phyloP scores from a whole-genome alignment of 37 sponge, comb jelly and placozoan species.

The Aphrocallistes beatrix region DNA sequence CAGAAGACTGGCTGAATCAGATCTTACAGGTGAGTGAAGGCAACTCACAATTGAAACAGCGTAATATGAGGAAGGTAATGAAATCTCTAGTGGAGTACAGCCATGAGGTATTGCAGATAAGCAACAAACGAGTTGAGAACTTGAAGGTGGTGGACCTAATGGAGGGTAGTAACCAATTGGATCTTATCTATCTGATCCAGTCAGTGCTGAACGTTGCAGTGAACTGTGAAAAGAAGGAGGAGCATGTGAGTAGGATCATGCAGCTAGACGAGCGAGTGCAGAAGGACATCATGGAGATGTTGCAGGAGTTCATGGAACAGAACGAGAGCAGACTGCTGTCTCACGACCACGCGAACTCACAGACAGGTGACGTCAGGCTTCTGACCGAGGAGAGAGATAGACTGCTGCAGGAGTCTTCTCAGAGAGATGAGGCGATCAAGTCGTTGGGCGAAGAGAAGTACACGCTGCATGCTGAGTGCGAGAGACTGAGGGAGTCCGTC shows the following conservation, averaged over 20 bases:
- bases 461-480: neutral
- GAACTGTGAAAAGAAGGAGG: constrained; percentile 4
- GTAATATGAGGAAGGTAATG: neutral
- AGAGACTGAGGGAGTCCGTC: neutral
- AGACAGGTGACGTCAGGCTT: neutral
- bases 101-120: neutral
- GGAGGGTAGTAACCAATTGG: neutral
- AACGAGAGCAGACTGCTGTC: neutral
- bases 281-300: constrained; percentile 6
- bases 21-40: neutral
- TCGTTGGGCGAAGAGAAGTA: neutral
- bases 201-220: neutral
- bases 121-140: neutral
- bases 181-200: neutral
- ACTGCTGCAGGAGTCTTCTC: neutral
- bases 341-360: neutral
- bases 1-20: neutral
- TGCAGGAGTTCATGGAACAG: neutral
- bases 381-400: neutral
- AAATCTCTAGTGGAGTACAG: neutral
- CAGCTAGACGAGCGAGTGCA: neutral
- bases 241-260: neutral
- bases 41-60: neutral
- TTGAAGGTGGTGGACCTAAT: neutral
- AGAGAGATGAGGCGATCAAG: neutral